Evolutionary conservation across 2,888 invertebrate genomes (phyloP).

Genomic region (Pseudanteris insignis): DNA sequence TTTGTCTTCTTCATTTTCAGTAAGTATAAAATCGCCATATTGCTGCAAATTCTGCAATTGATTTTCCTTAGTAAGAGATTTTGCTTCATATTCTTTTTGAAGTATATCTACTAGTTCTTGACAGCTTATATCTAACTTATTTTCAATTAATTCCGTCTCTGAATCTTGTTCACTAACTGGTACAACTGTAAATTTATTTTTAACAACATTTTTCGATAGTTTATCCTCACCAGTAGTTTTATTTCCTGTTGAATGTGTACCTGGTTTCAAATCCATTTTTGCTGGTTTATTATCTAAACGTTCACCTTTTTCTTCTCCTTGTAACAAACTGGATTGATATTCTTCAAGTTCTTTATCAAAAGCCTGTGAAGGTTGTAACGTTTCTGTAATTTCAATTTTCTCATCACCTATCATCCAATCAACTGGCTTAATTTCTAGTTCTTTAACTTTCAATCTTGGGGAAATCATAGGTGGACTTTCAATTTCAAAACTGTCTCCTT

Average conservation of each 20-base stretch:
- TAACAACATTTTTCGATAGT: conserved; percentile 6
- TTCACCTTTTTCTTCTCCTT: conserved; percentile 29
- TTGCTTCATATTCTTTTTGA: conserved; percentile 60
- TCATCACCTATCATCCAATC: conserved; percentile 65
- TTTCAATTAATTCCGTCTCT: conserved; percentile 61
- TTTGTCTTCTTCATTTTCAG: conserved; percentile 48
- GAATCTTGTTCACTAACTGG: conserved; percentile 57
- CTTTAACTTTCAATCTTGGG: conserved; percentile 55
- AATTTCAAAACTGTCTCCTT: conserved; percentile 57
- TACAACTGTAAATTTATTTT: conserved; percentile 56
- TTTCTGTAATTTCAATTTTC: conserved; percentile 62
- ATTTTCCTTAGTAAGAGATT: conserved; percentile 58
- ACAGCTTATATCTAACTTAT: conserved; percentile 60
- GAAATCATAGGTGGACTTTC: conserved; percentile 60
- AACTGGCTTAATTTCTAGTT: conserved; percentile 60
- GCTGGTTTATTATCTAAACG: neutral
- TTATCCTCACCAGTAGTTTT: neutral
- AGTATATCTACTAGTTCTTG: conserved; percentile 62
- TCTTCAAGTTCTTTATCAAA: conserved; percentile 63
- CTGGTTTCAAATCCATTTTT: too few relatives aligned
- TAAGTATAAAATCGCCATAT: conserved; percentile 22
- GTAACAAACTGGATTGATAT: conserved; percentile 53
- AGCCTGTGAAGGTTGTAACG: conserved; percentile 58
- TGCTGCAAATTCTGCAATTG: conserved; percentile 43
- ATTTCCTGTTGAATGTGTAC: neutral